Evolutionary conservation across 2,797 vertebrate species (phyloP).

Genomic region (Sphenodon punctatus): DNA sequence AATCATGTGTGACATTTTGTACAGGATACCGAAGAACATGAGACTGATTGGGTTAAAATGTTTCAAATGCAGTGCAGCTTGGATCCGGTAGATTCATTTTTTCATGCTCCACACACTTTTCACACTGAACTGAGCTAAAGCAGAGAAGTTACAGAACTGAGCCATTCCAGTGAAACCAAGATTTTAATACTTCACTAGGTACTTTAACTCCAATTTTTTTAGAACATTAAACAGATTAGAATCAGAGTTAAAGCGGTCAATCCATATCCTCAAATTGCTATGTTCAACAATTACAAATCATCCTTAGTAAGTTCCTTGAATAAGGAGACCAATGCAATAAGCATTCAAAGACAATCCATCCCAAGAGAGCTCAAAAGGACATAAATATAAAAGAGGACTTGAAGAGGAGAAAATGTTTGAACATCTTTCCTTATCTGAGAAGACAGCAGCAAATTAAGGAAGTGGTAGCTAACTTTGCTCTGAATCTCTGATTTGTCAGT

Average conservation of each 20-base stretch:
- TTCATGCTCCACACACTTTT: background rate
- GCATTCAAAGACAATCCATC: background rate
- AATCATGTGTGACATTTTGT: rapidly evolving
- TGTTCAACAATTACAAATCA: background rate
- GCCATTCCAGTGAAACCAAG: background rate
- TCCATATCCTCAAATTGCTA: background rate
- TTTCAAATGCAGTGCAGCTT: background rate
- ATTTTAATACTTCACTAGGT: background rate
- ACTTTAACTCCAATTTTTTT: background rate
- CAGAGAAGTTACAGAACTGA: background rate
- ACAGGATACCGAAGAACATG: background rate
- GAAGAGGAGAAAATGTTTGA: background rate
- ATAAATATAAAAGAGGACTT: background rate
- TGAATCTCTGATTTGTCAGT: background rate
- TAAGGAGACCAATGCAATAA: background rate
- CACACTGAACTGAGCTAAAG: background rate
- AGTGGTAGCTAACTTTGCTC: background rate
- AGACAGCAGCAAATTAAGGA: background rate
- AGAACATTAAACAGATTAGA: background rate
- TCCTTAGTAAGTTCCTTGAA: background rate
- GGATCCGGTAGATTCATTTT: background rate
- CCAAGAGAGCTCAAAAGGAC: background rate
- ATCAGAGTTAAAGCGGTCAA: background rate
- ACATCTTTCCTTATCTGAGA: background rate
- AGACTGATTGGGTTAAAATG: background rate